Percentiles rank a stretch among this genome's conserved stretches.
Evolutionary conservation across 2,797 vertebrate genomes (phyloP).

Genomic region (Lepilemur septentrionalis): DNA sequence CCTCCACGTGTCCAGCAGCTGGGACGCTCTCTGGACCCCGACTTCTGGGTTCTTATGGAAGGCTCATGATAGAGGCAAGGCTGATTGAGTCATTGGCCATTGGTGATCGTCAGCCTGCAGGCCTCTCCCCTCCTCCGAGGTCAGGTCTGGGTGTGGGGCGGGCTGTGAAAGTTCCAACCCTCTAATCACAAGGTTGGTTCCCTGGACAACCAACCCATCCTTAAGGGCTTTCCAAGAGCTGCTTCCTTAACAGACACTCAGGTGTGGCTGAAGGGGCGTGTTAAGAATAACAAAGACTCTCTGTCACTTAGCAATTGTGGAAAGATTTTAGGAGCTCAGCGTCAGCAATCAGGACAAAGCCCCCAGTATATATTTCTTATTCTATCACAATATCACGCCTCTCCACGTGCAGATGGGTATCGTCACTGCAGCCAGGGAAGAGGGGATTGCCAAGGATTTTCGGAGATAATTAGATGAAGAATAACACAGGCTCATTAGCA

Average conservation of each 20-base stretch:
- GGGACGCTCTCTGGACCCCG: background rate
- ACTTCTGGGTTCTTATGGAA: background rate
- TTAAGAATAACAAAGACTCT: background rate
- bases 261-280: background rate
- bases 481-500: background rate
- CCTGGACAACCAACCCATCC: too few relatives aligned
- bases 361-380: background rate
- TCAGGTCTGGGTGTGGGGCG: background rate
- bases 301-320: background rate
- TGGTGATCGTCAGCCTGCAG: too few relatives aligned
- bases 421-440: background rate
- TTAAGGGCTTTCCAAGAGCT: background rate
- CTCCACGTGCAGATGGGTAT: background rate
- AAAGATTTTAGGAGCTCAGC: background rate
- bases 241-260: background rate
- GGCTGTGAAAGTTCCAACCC: background rate
- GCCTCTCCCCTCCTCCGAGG: too few relatives aligned
- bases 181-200: background rate
- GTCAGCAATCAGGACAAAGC: background rate
- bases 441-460: background rate
- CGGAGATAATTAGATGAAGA: constrained; percentile 28
- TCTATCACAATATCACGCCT: background rate
- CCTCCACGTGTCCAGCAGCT: too few relatives aligned
- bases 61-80: background rate
- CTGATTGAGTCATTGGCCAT: background rate